Base-by-base conservation (phyloP, 2,113 vertebrate genomes). In the Mormyrus iriodes region DNA sequence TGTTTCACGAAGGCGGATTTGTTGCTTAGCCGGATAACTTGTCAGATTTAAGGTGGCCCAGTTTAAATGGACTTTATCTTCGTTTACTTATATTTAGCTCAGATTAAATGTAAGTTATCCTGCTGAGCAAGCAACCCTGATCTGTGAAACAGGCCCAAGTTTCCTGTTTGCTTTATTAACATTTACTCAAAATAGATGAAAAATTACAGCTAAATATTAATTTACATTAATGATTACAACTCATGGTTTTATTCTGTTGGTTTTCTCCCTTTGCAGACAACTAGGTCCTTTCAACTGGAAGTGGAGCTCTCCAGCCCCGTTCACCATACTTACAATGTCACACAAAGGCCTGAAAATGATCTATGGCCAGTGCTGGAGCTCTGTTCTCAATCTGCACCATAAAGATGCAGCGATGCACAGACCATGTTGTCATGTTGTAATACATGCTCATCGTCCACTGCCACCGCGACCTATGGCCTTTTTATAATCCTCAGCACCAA, bases 231-330 rank as follows among this genome's bases (percentile, higher is more conserved):
- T 76, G 46, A 76, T 9, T 65, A n/a, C 7, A 15, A 35, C 46
- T n/a, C 17, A 17, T 52, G 86, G 24, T 48, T 46, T 84, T 21
- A 15, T 24, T n/a, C 46, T 86, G 46, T 51, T 88, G 51, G 13
- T 61, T 31, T 3, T 27, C 53, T 48, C 27, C 79, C 58, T 87
- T 87, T 94, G 84, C 92, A 99, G 98, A 99, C 94, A 95, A 94
- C 94, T 99, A 94, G 97, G 87, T 90, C 85, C 58, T 87, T 89
- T 84, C 82, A 84, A 19, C 44, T 44, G 86, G 93, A 88, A 91
- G 91, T 88, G 91, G 90, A 3, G 89, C 19, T 69, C 44, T 35
- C 52, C 48, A 19, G 31, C 15, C 49, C 17, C 31, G 19, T 15
- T 39, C 85, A 13, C 9, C 49, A 21, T 19, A 17, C 49, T 49